Conservation (phyloP, 23 tunicate species). For the Halocynthia aurantium region DNA sequence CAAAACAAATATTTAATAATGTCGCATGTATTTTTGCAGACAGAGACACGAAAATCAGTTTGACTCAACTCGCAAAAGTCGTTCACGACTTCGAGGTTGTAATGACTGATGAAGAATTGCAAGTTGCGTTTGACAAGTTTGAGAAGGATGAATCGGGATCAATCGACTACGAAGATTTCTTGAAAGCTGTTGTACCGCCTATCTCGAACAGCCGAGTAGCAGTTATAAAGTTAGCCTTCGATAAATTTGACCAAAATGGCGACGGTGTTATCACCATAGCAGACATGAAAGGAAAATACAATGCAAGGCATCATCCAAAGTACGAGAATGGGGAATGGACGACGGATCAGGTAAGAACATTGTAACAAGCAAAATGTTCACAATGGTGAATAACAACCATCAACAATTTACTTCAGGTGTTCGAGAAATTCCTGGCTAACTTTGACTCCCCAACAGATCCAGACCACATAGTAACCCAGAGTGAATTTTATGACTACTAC, state of each 20-base stretch:
- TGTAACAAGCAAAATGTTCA: neutral
- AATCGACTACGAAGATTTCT: constrained; percentile 24
- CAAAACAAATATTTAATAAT: no score
- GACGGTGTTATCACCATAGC: constrained; percentile 20
- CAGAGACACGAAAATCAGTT: neutral
- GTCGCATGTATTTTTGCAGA: neutral
- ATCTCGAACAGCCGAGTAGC: constrained; percentile 1
- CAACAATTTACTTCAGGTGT: neutral
- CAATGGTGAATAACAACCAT: neutral
- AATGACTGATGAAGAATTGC: constrained; percentile 22
- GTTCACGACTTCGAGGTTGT: constrained; percentile 19
- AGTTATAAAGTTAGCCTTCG: constrained; percentile 13
- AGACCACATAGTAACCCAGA: constrained; percentile 1
- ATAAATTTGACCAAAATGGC: constrained; percentile 15
- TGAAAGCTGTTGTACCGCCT: constrained; percentile 14
- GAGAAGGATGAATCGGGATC: constrained; percentile 26
- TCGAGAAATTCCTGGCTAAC: constrained; percentile 15
- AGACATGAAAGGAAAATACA: constrained; percentile 13
- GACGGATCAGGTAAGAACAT: constrained; percentile 9
- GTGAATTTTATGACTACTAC: constrained; percentile 17
- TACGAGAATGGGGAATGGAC: constrained; percentile 28
- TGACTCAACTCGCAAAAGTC: constrained; percentile 22
- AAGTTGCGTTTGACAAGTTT: constrained; percentile 8
- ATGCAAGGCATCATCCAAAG: constrained; percentile 29
- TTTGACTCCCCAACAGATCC: constrained; percentile 15